These are phyloP conservation scores for Dermatophagoides farinae DNA, from an alignment of 1,140 invertebrate genomes.

Conservation along the genomic window DNA sequence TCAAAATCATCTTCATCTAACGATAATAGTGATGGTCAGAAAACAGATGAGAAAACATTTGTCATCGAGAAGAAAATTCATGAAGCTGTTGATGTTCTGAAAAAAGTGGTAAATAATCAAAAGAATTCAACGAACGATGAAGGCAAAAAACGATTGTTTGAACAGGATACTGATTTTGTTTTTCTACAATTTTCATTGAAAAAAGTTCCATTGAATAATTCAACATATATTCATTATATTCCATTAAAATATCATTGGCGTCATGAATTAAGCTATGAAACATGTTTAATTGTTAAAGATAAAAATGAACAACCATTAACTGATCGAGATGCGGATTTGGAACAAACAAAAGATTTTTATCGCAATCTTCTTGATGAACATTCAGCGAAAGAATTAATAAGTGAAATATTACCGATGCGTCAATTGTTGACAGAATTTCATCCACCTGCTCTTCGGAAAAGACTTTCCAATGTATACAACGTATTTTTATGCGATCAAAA, in stretches of 20 bases:
- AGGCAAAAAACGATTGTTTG: background rate
- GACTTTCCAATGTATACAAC: background rate
- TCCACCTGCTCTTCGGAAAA: background rate
- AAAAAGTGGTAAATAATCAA: too few relatives aligned
- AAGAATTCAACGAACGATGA: too few relatives aligned
- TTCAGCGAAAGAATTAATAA: background rate
- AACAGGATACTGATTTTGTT: background rate
- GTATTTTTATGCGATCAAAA: constrained; percentile 6
- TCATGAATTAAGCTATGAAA: background rate
- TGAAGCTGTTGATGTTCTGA: too few relatives aligned
- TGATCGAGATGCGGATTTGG: constrained; percentile 3
- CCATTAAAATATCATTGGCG: constrained; percentile 4
- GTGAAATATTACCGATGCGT: constrained; percentile 4
- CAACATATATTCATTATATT: background rate
- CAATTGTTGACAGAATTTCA: constrained; percentile 6
- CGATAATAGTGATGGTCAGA: too few relatives aligned
- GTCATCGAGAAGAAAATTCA: too few relatives aligned
- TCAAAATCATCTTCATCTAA: too few relatives aligned
- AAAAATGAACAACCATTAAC: background rate
- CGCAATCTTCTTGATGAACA: background rate
- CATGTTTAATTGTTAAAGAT: constrained; percentile 8
- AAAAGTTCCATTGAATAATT: background rate
- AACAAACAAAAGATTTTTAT: background rate
- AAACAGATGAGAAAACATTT: too few relatives aligned
- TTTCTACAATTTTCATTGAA: background rate